These are phyloP conservation scores for Tiliqua scincoides DNA, from an alignment of 2,113 vertebrate species.

Conservation along the genomic window DNA sequence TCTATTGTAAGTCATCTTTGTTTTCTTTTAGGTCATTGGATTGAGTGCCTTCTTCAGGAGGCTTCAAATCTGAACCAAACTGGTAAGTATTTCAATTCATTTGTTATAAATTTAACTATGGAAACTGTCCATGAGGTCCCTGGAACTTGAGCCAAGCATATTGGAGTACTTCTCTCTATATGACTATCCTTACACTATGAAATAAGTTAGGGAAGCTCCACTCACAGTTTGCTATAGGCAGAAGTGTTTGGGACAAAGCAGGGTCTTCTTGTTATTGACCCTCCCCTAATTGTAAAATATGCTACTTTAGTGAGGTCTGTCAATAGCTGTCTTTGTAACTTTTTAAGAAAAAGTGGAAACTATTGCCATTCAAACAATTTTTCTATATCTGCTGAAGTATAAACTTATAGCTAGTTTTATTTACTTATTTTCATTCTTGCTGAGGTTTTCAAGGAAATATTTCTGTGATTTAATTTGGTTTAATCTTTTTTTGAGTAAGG, in stretches of 20 bases:
- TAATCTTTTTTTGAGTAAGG: neutral
- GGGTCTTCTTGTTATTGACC: neutral
- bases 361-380: neutral
- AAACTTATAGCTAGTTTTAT: neutral
- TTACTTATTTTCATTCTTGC: neutral
- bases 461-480: neutral
- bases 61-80: constrained; percentile 41
- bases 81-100: constrained; percentile 59
- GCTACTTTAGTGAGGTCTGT: neutral
- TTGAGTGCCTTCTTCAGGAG: constrained; percentile 55
- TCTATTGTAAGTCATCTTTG: neutral
- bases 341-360: neutral
- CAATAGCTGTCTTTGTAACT: neutral
- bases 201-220: neutral
- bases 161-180: neutral
- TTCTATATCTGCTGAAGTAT: neutral
- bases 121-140: neutral
- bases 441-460: neutral
- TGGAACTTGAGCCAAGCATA: neutral
- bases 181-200: neutral
- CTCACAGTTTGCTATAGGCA: too few relatives aligned
- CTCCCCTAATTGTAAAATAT: neutral
- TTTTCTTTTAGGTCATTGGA: constrained; percentile 48
- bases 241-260: neutral
- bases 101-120: neutral